Evolutionary conservation across 2,797 vertebrate genomes (phyloP).

Genomic region (Poliocrania exsul): DNA sequence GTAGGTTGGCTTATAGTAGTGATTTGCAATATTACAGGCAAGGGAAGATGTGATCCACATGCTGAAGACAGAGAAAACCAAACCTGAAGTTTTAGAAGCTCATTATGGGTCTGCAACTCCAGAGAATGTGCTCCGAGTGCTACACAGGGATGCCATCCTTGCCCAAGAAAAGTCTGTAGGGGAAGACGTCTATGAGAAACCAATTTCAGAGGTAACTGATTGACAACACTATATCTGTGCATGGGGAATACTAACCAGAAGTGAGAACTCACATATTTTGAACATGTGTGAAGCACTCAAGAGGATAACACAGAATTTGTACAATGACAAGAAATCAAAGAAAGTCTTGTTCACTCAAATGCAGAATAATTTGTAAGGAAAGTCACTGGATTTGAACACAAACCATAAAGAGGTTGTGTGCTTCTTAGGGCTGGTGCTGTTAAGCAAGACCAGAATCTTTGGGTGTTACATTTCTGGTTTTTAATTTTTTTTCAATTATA

Average conservation of each 20-base stretch:
- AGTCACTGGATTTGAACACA: neutral
- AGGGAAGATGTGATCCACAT: constrained; percentile 94
- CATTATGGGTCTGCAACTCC: constrained; percentile 89
- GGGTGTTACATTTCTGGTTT: neutral
- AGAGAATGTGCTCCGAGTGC: constrained; percentile 84
- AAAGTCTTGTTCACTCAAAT: neutral
- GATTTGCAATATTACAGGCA: constrained; percentile 81
- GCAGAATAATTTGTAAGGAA: neutral
- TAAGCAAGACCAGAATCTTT: neutral
- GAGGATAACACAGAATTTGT: neutral
- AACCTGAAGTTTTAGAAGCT: constrained; percentile 89
- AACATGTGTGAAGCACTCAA: neutral
- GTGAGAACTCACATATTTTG: neutral
- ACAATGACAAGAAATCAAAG: neutral
- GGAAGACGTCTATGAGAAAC: constrained; percentile 90
- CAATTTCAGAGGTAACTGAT: constrained; percentile 90
- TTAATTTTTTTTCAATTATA: neutral
- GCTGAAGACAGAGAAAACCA: constrained; percentile 86
- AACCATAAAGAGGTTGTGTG: neutral
- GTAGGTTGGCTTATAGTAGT: constrained; percentile 36
- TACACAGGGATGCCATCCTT: constrained; percentile 88
- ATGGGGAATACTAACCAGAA: neutral
- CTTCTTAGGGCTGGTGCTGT: neutral
- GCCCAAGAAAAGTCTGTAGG: constrained; percentile 69
- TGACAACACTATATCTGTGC: neutral